Conservation (phyloP, 2,797 vertebrate species). For the Anas bernieri region DNA sequence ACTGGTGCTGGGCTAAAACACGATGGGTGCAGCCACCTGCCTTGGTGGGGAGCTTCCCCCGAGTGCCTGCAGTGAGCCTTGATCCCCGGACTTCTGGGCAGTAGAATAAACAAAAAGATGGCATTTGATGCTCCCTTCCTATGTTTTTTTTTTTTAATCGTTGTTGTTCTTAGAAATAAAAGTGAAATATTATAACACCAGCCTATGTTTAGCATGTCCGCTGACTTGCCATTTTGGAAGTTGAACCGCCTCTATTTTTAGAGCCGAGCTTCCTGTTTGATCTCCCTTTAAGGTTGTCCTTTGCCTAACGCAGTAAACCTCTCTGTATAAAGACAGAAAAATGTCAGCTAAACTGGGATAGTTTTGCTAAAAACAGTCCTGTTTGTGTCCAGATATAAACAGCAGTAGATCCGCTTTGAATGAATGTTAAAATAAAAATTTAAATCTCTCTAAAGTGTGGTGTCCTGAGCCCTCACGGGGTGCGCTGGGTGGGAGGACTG, state of each 20-base stretch:
- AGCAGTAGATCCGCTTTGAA: background rate
- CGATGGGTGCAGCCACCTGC: background rate
- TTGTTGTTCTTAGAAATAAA: background rate
- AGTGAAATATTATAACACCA: background rate
- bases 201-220: constrained; percentile 53
- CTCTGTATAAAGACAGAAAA: background rate
- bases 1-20: background rate
- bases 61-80: background rate
- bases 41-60: background rate
- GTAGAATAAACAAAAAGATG: background rate
- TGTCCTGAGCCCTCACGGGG: too few relatives aligned
- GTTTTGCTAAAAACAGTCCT: constrained; percentile 32
- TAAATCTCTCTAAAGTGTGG: background rate
- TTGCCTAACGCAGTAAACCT: constrained; percentile 32
- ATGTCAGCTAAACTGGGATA: constrained; percentile 18
- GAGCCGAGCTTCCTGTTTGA: constrained; percentile 67
- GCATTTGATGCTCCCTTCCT: background rate
- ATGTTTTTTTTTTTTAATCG: background rate
- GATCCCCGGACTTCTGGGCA: background rate
- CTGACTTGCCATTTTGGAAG: constrained; percentile 67
- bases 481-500: background rate
- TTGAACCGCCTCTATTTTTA: constrained; percentile 60
- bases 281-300: constrained; percentile 41
- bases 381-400: background rate
- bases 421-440: background rate